A percentile compares a stretch with the other conserved stretches of the same genome.
phyloP scores from a whole-genome alignment of 1,140 invertebrate species.

The Bombus confusus region DNA sequence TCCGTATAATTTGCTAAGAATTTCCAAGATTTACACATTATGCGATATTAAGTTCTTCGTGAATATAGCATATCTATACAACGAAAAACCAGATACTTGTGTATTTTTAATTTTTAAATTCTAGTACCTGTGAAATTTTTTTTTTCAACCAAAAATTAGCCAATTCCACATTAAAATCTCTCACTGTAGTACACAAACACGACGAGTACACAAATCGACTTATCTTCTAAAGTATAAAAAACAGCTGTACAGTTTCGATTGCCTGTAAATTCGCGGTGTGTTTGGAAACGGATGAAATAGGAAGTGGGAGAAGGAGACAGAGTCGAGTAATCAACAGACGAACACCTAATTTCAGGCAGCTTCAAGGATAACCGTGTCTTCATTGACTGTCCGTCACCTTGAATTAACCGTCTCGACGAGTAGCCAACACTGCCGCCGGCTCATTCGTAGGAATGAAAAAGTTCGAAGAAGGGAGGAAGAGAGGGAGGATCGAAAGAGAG shows the following conservation, averaged over 20 bases:
- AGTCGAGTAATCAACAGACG: constrained; percentile 21
- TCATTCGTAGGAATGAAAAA: constrained; percentile 31
- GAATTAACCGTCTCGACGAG: constrained; percentile 51
- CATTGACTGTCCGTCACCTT: constrained; percentile 58
- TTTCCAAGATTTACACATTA: background rate
- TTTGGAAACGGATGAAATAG: background rate
- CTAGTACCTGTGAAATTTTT: no score
- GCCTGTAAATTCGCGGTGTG: background rate
- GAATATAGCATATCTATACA: no score
- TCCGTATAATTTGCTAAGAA: background rate
- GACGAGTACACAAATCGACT: no score
- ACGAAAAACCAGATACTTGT: no score
- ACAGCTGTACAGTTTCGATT: background rate
- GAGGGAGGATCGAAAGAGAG: no score
- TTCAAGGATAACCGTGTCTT: constrained; percentile 48
- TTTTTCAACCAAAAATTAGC: no score
- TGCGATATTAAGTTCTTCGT: background rate
- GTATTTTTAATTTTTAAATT: no score
- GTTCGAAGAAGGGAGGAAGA: background rate
- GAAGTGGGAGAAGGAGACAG: background rate
- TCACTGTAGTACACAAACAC: no score
- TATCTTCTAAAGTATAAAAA: background rate
- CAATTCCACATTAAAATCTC: no score
- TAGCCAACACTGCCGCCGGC: background rate
- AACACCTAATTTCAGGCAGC: constrained; percentile 49